Percentiles rank a stretch among this genome's conserved stretches.
Conservation (phyloP, 1,140 invertebrate species). For the Anadara kagoshimensis region DNA sequence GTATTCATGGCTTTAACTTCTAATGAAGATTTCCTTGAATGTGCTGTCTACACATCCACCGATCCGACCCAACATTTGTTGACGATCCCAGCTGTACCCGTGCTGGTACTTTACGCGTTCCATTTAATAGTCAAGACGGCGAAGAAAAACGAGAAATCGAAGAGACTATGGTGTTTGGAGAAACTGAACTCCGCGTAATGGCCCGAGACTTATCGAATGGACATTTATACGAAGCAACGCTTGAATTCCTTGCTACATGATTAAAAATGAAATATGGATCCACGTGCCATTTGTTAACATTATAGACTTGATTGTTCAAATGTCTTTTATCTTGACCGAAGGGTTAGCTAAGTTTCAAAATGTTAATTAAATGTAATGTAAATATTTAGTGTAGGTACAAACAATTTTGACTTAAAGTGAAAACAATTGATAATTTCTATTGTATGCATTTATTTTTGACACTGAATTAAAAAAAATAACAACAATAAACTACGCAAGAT, state of each 20-base stretch:
- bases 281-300: no score
- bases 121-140: conserved; percentile 28
- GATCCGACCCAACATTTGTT: conserved; percentile 22
- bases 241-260: background rate
- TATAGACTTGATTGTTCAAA: no score
- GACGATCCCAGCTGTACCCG: conserved; percentile 34
- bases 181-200: conserved; percentile 23
- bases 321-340: no score
- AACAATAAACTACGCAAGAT: no score
- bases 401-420: no score
- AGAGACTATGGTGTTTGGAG: conserved; percentile 36
- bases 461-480: no score
- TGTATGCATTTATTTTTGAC: no score
- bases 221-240: background rate
- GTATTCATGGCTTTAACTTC: conserved; percentile 25
- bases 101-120: conserved; percentile 25
- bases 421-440: no score
- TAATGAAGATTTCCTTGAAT: conserved; percentile 27
- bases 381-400: no score
- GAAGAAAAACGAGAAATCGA: conserved; percentile 18
- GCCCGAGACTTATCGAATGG: conserved; percentile 17
- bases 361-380: no score
- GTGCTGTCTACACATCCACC: conserved; percentile 24
- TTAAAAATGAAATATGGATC: no score
- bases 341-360: no score